Base-by-base conservation (phyloP, 2,888 invertebrate species). In the Drosophila stalkeri region DNA sequence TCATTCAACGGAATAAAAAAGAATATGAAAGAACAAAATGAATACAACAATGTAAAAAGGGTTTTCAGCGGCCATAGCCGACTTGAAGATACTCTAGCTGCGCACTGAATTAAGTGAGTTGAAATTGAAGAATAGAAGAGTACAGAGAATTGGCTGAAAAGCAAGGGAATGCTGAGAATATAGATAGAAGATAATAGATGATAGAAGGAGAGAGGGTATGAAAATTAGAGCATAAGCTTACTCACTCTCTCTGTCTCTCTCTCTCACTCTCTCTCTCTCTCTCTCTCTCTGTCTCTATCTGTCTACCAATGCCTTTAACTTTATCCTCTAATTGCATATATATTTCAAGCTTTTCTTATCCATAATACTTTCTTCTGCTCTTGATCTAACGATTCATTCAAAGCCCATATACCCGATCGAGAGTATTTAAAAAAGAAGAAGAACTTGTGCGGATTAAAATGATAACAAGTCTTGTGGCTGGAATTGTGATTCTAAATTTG, bases 1-100 rank as follows among this genome's bases (percentile, higher is more conserved):
- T 90, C 92, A 90, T 91, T 91, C 91, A 87, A 79, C 62, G 84
- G 89, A 92, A 92, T 77, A 12, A 46, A 41, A 63, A 55, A 41
- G 27, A 41, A 55, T 51, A 12, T 41, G 35, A 55, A 27, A 27
- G n/a, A 9, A 37, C 33, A 52, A 39, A 39, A 16, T 52, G 52
- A 37, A 55, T 39, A 55, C n/a, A 55, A 39, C 39, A 55, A 27
- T 55, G 39, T 41, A 39, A 55, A 39, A 55, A 43, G n/a, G 37
- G 9, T 62, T 31, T 7, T 1, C 9, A 33, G 16, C n/a, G 31
- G 46, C 23, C 23, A 23, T 59, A 14, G 23, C 20, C 33, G 68
- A 41, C 41, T 18, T 6, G 12, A 0, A 9, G 16, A 41, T 49
- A 18, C 64, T 27, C 67, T 64, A 8, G 2, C 14, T 3, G 14